Conservation (phyloP, 2,888 invertebrate species). For the Ischnura elegans region DNA sequence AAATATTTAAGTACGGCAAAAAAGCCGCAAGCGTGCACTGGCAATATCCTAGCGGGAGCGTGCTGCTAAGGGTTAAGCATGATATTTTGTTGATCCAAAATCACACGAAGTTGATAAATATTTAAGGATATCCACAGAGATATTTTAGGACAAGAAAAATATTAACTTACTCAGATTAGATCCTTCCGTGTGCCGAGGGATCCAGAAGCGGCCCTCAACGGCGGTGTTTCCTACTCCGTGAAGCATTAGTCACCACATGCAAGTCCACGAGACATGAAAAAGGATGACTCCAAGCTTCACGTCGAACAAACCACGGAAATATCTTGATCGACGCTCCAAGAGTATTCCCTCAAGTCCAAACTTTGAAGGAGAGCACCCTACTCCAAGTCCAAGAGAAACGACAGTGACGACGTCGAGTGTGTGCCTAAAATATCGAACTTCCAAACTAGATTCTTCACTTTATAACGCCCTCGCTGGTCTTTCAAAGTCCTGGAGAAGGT, state of each 20-base stretch:
- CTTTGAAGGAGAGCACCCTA: background rate
- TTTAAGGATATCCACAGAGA: no score
- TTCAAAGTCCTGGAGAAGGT: no score
- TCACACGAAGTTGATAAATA: no score
- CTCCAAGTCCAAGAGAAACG: background rate
- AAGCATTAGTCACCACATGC: constrained; percentile 42
- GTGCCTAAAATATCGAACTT: no score
- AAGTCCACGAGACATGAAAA: constrained; percentile 1
- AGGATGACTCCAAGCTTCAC: background rate
- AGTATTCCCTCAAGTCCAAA: background rate
- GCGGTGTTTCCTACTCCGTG: constrained; percentile 26
- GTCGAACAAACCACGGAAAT: background rate
- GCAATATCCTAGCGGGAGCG: no score
- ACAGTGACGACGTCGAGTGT: background rate
- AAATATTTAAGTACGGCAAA: no score
- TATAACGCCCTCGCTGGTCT: no score
- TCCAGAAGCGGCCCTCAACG: constrained; percentile 48
- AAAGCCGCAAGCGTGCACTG: no score
- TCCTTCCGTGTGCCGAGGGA: constrained; percentile 43
- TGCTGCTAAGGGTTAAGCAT: no score
- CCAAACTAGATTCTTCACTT: no score
- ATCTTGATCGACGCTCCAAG: background rate
- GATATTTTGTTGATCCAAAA: no score
- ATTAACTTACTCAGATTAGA: background rate
- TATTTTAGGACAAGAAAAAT: no score